Evolutionary conservation across 2,113 vertebrate species (phyloP).

Genomic region (Hippocampus zosterae): DNA sequence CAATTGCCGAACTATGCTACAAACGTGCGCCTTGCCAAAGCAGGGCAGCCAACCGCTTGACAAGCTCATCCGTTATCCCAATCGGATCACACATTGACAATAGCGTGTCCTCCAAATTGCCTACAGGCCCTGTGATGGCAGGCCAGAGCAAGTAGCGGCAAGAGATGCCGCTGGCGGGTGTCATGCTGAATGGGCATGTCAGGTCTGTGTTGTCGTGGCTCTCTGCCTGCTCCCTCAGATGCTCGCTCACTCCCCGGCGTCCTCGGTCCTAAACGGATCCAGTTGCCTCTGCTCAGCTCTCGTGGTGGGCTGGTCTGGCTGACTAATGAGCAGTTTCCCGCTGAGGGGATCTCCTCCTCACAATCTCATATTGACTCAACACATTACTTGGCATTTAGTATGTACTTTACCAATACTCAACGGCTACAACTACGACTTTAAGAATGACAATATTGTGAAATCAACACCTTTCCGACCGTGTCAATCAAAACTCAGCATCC

Average conservation of each 20-base stretch:
- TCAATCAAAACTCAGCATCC: background rate
- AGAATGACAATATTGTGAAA: background rate
- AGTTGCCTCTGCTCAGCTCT: conserved; percentile 62
- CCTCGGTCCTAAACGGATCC: conserved; percentile 64
- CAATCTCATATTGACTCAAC: conserved; percentile 14
- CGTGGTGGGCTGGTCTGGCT: conserved; percentile 45
- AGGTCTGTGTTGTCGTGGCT: conserved; percentile 58
- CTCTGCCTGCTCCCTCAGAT: conserved; percentile 63
- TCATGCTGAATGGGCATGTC: conserved; percentile 64
- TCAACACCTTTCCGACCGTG: background rate
- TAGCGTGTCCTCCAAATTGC: conserved; percentile 24
- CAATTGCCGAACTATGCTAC: background rate
- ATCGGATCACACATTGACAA: conserved; percentile 15
- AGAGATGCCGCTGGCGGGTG: conserved; percentile 53
- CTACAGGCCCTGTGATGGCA: conserved; percentile 23
- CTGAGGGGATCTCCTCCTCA: conserved; percentile 41
- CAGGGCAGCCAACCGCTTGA: background rate
- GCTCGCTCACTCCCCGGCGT: conserved; percentile 59
- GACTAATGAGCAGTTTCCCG: conserved; percentile 63
- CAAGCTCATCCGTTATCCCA: conserved; percentile 21
- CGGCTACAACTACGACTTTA: too few species aligned
- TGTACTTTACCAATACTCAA: background rate
- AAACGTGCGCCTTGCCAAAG: background rate
- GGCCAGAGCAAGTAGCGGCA: conserved; percentile 30
- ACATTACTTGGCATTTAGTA: conserved; percentile 11